Evolutionary conservation across 92 coral and sea anemone genomes (phyloP).

Genomic region (Isaurus tuberculatus): DNA sequence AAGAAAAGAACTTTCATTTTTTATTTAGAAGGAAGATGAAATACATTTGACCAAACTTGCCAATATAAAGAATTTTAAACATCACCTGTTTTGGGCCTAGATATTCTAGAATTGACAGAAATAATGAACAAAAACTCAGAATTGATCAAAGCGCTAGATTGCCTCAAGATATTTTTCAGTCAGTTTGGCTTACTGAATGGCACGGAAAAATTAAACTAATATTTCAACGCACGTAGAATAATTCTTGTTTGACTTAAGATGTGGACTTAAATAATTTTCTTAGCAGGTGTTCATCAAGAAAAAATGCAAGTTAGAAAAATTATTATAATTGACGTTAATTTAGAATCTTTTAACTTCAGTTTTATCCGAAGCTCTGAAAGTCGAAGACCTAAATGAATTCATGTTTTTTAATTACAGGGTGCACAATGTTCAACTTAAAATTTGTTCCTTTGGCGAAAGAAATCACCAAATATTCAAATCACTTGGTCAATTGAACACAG

Average conservation of each 20-base stretch:
- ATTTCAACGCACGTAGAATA: neutral
- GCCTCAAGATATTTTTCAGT: neutral
- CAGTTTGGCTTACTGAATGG: neutral
- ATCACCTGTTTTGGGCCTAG: neutral
- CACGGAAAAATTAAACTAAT: neutral
- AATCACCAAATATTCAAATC: neutral
- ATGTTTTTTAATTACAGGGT: slow-evolving; percentile 6
- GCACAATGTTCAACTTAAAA: neutral
- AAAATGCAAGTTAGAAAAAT: neutral
- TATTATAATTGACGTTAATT: slow-evolving; percentile 20
- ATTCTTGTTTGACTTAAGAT: slow-evolving; percentile 11
- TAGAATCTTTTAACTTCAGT: slow-evolving; percentile 18
- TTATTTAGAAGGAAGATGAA: neutral
- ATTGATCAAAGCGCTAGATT: neutral
- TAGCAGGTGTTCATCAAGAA: slow-evolving; percentile 19
- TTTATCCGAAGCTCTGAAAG: slow-evolving; percentile 11
- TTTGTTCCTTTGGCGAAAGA: neutral
- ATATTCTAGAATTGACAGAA: slow-evolving; percentile 4
- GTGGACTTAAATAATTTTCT: neutral
- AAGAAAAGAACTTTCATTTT: neutral
- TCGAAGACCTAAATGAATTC: slow-evolving; percentile 26
- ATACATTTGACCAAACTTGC: slow-evolving; percentile 9
- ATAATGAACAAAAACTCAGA: neutral
- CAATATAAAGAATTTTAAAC: neutral
- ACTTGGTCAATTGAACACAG: neutral